A percentile compares a stretch with the other conserved stretches of the same genome.
Evolutionary conservation across 1,140 invertebrate species (phyloP).

Genomic region (Drosophila nigrodunni): DNA sequence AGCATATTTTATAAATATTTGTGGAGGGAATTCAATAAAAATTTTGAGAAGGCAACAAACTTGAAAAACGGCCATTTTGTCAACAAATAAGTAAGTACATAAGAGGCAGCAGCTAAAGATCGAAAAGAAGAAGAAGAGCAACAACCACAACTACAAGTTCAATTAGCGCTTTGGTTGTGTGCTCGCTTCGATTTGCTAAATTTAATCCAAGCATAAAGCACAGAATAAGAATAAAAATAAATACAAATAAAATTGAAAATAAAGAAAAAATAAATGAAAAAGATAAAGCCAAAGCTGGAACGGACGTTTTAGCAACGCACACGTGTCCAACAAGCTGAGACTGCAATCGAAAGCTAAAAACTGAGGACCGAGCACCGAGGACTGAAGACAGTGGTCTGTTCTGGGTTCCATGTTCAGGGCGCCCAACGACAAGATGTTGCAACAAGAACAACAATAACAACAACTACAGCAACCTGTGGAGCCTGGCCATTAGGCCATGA

Average conservation of each 20-base stretch:
- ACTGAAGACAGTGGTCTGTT: background rate
- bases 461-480: conserved; percentile 77
- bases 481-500: conserved; percentile 76
- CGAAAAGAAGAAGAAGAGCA: conserved; percentile 28
- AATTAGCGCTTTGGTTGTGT: conserved; percentile 68
- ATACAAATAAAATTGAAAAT: no score
- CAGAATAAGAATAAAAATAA: conserved; percentile 42
- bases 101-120: conserved; percentile 7
- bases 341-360: background rate
- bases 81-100: conserved; percentile 25
- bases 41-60: conserved; percentile 59
- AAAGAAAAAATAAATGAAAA: conserved; percentile 17
- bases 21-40: conserved; percentile 60
- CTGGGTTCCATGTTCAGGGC: conserved; percentile 45
- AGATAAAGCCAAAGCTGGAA: conserved; percentile 35
- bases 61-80: conserved; percentile 54
- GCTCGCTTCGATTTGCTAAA: conserved; percentile 78
- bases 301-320: conserved; percentile 82
- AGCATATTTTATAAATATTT: conserved; percentile 57
- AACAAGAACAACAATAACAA: conserved; percentile 51
- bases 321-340: conserved; percentile 49
- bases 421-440: conserved; percentile 73
- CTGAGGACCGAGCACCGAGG: background rate
- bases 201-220: conserved; percentile 80
- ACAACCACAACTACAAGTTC: conserved; percentile 49